A percentile compares a stretch with the other conserved stretches of the same genome.
phyloP scores from a whole-genome alignment of 1,140 invertebrate species.

The Formica exsecta region DNA sequence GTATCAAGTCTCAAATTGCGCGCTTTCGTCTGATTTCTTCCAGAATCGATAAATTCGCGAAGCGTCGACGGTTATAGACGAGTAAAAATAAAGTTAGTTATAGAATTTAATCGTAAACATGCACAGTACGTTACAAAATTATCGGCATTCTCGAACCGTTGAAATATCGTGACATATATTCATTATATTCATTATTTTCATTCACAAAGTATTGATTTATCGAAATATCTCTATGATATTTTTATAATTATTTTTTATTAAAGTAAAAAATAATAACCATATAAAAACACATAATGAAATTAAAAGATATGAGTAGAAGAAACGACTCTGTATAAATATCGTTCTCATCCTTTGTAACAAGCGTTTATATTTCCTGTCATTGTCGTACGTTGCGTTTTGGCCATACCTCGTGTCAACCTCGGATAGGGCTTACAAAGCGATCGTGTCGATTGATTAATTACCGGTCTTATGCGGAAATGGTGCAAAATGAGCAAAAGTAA shows the following conservation, averaged over 20 bases:
- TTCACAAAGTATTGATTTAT: neutral
- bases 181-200: neutral
- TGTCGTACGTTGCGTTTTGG: neutral
- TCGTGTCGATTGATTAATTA: conserved; percentile 32
- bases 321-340: neutral
- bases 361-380: neutral
- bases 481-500: neutral
- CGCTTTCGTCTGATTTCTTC: conserved; percentile 24
- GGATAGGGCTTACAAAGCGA: neutral
- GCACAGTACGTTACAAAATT: neutral
- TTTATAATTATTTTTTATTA: neutral
- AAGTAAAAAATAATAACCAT: neutral
- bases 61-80: neutral
- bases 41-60: conserved; percentile 38
- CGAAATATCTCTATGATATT: neutral
- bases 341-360: neutral
- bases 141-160: no score
- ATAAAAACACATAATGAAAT: neutral
- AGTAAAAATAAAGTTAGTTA: neutral
- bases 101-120: neutral
- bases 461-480: neutral
- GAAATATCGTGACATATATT: neutral
- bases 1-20: conserved; percentile 13
- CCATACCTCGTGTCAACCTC: neutral
- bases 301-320: neutral